These are phyloP conservation scores for Cyanocitta stelleri DNA, from an alignment of 2,113 vertebrate species.

Conservation along the genomic window DNA sequence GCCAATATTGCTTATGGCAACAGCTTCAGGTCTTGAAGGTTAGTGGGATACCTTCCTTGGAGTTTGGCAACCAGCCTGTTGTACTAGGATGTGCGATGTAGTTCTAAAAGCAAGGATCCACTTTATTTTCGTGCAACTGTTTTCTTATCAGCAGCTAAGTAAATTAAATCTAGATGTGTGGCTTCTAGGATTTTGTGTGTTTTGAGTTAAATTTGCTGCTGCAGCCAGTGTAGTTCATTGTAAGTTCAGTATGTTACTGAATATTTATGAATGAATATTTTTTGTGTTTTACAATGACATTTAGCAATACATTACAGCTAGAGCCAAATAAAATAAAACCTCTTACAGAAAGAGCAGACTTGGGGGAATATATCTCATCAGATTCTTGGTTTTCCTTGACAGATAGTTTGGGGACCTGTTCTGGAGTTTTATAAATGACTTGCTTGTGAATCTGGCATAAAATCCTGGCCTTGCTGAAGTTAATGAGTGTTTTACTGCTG, in stretches of 20 bases:
- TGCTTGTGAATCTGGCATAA: constrained; percentile 10
- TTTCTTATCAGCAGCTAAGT: background rate
- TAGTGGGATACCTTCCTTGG: background rate
- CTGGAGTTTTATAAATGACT: background rate
- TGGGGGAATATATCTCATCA: background rate
- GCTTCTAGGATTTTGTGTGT: background rate
- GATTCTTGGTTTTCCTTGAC: constrained; percentile 23
- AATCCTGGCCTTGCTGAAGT: constrained; percentile 3
- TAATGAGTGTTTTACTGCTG: background rate
- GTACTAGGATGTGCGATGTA: background rate
- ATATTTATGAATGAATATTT: constrained; percentile 63
- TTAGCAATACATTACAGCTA: constrained; percentile 34
- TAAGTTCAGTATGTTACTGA: constrained; percentile 60
- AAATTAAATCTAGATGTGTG: background rate
- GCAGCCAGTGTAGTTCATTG: constrained; percentile 30
- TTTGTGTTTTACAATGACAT: constrained; percentile 41
- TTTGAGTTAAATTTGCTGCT: constrained; percentile 39
- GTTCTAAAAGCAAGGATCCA: background rate
- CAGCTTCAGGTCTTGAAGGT: background rate
- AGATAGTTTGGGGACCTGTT: constrained; percentile 32
- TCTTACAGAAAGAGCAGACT: constrained; percentile 27
- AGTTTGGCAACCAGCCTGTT: background rate
- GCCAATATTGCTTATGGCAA: background rate
- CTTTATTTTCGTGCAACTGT: background rate
- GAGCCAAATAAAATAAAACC: constrained; percentile 56